Evolutionary conservation across 2,797 vertebrate genomes (phyloP), one percentile per base, ranked within the genome.

Genomic region (Meda fulgida): DNA sequence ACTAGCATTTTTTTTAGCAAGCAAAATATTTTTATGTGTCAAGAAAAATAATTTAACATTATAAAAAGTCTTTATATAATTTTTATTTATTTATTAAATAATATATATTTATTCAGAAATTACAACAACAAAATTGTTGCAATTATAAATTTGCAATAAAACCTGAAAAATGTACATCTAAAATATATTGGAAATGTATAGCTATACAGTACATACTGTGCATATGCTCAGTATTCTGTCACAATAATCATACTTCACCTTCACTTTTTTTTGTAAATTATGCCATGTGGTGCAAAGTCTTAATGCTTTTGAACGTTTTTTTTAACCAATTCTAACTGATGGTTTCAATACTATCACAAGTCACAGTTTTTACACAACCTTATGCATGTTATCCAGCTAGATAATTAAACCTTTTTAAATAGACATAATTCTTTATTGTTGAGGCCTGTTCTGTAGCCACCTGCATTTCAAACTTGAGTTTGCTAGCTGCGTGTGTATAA

Each of bases 401-500:
- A 76, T 36, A 16, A 40, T 8, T 26, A 60, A 19, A 60, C 16
- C 36, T 43, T 67, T 36, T 19, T 60, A 40, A 26, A 78, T 78
- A 26, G 13, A 29, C n/a, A 19, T n/a, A 43, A 11, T 67, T 51
- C 40, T 81, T 83, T 87, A 16, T 83, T 69, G 31, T 82, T 40
- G 69, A 21, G 18, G 71, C 51, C 65, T 75, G 34, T 78, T 58
- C 38, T 63, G 0, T 38, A 23, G 67, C 84, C 60, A 63, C 55
- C 16, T 85, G 66, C 79, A 51, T 67, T 76, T 75, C 19, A 81
- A 60, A 77, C 40, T 73, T 23, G 72, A 81, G 88, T 86, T 91
- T 91, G 51, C 90, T 79, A 84, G 88, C 87, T 89, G 91, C 92
- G 89, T 86, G 93, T 86, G 70, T 93, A 89, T 92, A 90, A 93